Percentiles rank a stretch among this genome's conserved stretches.
Evolutionary conservation across 2,888 invertebrate genomes (phyloP).

Genomic region (Melanophora roralis): DNA sequence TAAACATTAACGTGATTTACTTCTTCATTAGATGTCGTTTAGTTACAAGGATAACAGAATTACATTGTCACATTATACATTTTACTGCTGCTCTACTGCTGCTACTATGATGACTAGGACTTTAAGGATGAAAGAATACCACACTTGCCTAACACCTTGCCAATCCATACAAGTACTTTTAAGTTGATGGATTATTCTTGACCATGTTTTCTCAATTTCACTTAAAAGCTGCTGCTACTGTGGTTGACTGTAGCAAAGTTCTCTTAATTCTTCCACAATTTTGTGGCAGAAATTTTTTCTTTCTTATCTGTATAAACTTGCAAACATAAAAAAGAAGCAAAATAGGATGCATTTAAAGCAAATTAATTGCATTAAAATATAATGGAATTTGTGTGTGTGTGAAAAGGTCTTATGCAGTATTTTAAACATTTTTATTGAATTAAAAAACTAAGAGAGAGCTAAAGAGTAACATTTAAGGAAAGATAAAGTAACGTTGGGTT

Average conservation of each 20-base stretch:
- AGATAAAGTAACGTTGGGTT: no score
- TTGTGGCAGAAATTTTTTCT: constrained; percentile 30
- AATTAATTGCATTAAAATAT: constrained; percentile 13
- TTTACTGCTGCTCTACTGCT: neutral
- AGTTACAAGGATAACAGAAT: constrained; percentile 22
- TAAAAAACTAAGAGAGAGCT: no score
- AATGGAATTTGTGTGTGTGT: neutral
- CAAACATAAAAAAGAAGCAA: neutral
- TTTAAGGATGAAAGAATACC: no score
- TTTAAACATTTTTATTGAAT: no score
- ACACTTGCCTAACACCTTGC: neutral
- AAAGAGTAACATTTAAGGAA: no score
- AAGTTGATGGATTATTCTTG: constrained; percentile 31
- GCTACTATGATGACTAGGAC: neutral
- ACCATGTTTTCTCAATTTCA: constrained; percentile 33
- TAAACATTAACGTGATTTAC: constrained; percentile 7
- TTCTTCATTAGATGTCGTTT: constrained; percentile 45
- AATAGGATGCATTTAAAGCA: neutral
- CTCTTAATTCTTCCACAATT: constrained; percentile 47
- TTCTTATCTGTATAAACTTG: neutral
- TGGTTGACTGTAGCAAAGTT: neutral
- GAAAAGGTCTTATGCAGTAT: no score
- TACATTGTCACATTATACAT: constrained; percentile 3
- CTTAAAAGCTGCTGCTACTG: neutral
- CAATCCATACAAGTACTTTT: neutral